A percentile compares a stretch with the other conserved stretches of the same genome.
These are phyloP conservation scores for Noctuana brunneofusca DNA, from an alignment of 2,888 invertebrate genomes.

Conservation along the genomic window DNA sequence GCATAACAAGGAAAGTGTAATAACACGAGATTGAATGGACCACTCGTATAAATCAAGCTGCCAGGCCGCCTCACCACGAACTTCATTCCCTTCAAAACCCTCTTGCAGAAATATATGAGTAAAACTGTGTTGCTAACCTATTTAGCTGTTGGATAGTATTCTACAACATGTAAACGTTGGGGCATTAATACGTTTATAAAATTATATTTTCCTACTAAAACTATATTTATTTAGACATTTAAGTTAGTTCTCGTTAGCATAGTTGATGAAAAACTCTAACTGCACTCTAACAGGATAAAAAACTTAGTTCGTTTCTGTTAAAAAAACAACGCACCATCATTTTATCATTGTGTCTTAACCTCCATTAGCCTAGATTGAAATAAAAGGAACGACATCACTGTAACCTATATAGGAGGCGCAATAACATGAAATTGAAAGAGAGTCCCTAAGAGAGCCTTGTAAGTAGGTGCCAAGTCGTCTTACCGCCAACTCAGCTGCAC, in stretches of 20 bases:
- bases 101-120: too few relatives aligned
- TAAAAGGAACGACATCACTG: background rate
- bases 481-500: background rate
- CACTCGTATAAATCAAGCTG: background rate
- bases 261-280: too few relatives aligned
- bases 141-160: background rate
- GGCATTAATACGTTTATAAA: too few relatives aligned
- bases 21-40: background rate
- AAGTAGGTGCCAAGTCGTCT: background rate
- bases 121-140: background rate
- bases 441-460: background rate
- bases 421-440: constrained; percentile 39
- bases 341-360: background rate
- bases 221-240: too few relatives aligned
- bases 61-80: background rate
- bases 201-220: too few relatives aligned
- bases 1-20: background rate
- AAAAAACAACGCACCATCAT: too few relatives aligned
- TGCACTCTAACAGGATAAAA: too few relatives aligned
- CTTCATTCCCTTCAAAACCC: background rate
- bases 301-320: background rate
- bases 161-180: too few relatives aligned
- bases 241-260: too few relatives aligned
- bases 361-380: constrained; percentile 12
- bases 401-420: constrained; percentile 37